Evolutionary conservation across 2,888 invertebrate genomes (phyloP).

Genomic region (Embidobia sp.): DNA sequence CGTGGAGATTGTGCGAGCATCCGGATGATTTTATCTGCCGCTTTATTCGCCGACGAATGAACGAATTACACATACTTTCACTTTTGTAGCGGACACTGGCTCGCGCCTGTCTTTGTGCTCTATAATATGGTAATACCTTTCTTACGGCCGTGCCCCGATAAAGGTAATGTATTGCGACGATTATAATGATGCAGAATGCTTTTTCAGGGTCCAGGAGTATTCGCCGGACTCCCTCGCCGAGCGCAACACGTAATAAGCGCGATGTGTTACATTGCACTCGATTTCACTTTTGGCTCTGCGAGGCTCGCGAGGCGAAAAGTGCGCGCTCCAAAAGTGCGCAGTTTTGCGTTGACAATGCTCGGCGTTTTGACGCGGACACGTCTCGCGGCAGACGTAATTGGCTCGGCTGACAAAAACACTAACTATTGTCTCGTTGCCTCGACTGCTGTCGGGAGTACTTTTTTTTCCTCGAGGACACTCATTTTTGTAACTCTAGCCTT

Average conservation of each 20-base stretch:
- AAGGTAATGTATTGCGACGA: constrained; percentile 54
- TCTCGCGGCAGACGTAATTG: constrained; percentile 9
- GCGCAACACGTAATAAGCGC: constrained; percentile 54
- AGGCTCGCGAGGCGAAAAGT: constrained; percentile 7
- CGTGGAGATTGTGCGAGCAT: constrained; percentile 58
- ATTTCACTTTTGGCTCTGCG: constrained; percentile 61
- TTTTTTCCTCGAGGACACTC: background rate
- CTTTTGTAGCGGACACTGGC: constrained; percentile 68
- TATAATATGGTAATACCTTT: constrained; percentile 58
- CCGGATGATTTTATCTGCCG: constrained; percentile 65
- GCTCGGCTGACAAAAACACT: background rate
- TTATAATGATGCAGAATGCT: constrained; percentile 56
- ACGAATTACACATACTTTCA: constrained; percentile 72
- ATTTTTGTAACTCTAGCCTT: too few relatives aligned
- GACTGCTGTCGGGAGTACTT: background rate
- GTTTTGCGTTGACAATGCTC: constrained; percentile 19
- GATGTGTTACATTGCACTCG: constrained; percentile 48
- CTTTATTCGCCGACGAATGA: constrained; percentile 63
- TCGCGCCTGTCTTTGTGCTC: constrained; percentile 59
- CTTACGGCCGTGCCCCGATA: constrained; percentile 53
- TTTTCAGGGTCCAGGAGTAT: constrained; percentile 61
- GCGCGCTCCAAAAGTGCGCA: constrained; percentile 7
- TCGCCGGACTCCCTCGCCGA: constrained; percentile 40
- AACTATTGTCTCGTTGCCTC: constrained; percentile 16
- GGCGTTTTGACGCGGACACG: background rate